Base-by-base conservation (phyloP, 2,113 vertebrate species). In the Rynchops niger region DNA sequence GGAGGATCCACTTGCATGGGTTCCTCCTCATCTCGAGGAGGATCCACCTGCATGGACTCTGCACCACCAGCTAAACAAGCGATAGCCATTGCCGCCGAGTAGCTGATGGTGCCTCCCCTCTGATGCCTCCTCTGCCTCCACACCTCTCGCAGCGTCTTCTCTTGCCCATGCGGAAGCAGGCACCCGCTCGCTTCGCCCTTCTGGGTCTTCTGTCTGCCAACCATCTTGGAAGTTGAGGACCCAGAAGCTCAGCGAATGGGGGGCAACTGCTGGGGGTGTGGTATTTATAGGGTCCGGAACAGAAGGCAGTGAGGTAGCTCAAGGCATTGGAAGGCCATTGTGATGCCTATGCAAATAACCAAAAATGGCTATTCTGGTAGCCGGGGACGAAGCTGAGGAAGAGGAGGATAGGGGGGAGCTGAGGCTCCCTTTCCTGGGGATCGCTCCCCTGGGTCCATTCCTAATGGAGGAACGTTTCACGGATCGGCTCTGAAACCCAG, bases 181-280 rank as follows among this genome's bases (percentile, higher is more conserved):
- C 26, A 13, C 3, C n/a, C 3, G 5, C 20, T 61, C 10, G 11
- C 76, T 3, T 50, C 0, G 21, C 58, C 11, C 12, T 22, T 30
- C 3, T 13, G 56, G 19, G 20, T 17, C 26, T 19, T 49, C 56
- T 16, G 29, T n/a, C 42, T 77, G 18, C 42, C 73, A 77, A 0
- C 25, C 55, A 30, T 21, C 1, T 2, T 42, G 21, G 38, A 9
- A 6, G 8, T n/a, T 1, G 6, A 30, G 8, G 5, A 3, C n/a
- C 27, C 6, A 1, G 27, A 22, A 11, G 21, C 45, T 63, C 58
- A 63, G 21, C 16, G 6, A 40, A 14, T 34, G 76, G 8, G 58
- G 58, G 36, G 12, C 45, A 34, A 3, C 15, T 11, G 45, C 59
- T 26, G 47, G 27, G 58, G 15, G 6, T 9, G 14, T 6, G 2